Percentiles rank a stretch among this genome's conserved stretches.
phyloP scores from a whole-genome alignment of 1,140 invertebrate species.

The Leptoteleia sp. region DNA sequence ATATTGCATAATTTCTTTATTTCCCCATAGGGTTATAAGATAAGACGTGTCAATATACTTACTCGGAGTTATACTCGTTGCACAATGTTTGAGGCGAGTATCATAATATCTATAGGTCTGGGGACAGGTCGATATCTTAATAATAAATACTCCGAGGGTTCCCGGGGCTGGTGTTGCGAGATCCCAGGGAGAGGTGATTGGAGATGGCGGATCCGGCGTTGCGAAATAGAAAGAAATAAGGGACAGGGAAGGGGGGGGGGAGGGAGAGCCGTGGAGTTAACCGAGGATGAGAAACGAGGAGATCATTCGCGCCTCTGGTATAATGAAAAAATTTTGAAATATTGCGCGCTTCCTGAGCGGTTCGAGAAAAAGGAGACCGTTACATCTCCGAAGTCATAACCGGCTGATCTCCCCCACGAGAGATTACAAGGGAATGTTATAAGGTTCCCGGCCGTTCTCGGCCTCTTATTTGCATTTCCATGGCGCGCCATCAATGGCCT shows the following conservation, averaged over 20 bases:
- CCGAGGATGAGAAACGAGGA: constrained; percentile 21
- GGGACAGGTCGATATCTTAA: constrained; percentile 80
- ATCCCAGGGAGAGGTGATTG: constrained; percentile 77
- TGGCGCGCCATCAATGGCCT: constrained; percentile 61
- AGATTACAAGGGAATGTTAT: constrained; percentile 76
- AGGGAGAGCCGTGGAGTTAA: no score
- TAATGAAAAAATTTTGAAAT: constrained; percentile 82
- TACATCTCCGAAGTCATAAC: constrained; percentile 75
- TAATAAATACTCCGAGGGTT: constrained; percentile 81
- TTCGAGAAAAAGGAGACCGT: constrained; percentile 69
- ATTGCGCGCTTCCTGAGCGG: constrained; percentile 72
- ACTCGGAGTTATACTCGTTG: neutral
- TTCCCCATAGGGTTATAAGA: constrained; percentile 37
- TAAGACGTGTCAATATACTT: constrained; percentile 39
- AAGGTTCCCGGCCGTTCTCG: constrained; percentile 66
- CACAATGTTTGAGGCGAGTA: constrained; percentile 24
- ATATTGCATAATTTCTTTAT: constrained; percentile 40
- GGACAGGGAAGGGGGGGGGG: constrained; percentile 12
- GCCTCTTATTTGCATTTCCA: constrained; percentile 67
- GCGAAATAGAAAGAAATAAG: constrained; percentile 52
- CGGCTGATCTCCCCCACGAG: constrained; percentile 73
- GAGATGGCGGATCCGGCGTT: constrained; percentile 55
- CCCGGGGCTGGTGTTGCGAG: constrained; percentile 75
- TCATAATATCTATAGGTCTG: constrained; percentile 63
- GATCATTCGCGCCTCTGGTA: constrained; percentile 79